These are phyloP conservation scores for Tychaedon coryphoeus DNA, from an alignment of 2,113 vertebrate genomes.

Conservation along the genomic window DNA sequence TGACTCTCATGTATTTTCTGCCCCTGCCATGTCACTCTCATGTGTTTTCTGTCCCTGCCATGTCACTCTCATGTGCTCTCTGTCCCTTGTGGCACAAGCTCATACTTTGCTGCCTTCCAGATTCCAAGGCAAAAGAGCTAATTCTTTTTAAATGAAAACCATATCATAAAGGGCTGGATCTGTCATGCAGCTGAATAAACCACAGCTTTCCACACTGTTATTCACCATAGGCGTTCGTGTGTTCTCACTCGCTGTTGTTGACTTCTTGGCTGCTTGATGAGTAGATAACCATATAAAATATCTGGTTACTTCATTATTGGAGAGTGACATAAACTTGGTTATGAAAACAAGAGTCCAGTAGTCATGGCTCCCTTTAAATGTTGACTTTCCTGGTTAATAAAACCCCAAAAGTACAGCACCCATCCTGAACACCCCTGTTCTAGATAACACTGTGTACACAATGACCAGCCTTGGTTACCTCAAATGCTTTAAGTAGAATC, in stretches of 20 bases:
- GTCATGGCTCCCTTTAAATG: slow-evolving; percentile 6
- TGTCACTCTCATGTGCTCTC: background rate
- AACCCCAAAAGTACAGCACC: background rate
- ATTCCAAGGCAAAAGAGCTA: slow-evolving; percentile 33
- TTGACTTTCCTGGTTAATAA: background rate
- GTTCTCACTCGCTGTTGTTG: slow-evolving; percentile 33
- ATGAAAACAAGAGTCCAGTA: slow-evolving; percentile 16
- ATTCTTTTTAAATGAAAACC: slow-evolving; percentile 65
- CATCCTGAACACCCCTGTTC: background rate
- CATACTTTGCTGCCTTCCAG: slow-evolving; percentile 7
- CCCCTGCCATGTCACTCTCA: background rate
- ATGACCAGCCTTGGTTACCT: background rate
- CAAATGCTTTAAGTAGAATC: background rate
- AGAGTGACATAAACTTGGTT: slow-evolving; percentile 16
- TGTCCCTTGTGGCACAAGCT: background rate
- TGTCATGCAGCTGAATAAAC: slow-evolving; percentile 66
- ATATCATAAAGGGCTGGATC: slow-evolving; percentile 60
- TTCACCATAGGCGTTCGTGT: slow-evolving; percentile 35
- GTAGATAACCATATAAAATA: slow-evolving; percentile 27
- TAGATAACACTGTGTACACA: background rate
- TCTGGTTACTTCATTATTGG: slow-evolving; percentile 29
- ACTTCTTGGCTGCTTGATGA: slow-evolving; percentile 20
- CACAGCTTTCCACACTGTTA: slow-evolving; percentile 48
- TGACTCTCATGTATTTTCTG: background rate
- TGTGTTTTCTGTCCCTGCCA: background rate